A percentile compares a stretch with the other conserved stretches of the same genome.
phyloP scores from a whole-genome alignment of 1,140 invertebrate genomes.

The Panagrolaimus sp. region DNA sequence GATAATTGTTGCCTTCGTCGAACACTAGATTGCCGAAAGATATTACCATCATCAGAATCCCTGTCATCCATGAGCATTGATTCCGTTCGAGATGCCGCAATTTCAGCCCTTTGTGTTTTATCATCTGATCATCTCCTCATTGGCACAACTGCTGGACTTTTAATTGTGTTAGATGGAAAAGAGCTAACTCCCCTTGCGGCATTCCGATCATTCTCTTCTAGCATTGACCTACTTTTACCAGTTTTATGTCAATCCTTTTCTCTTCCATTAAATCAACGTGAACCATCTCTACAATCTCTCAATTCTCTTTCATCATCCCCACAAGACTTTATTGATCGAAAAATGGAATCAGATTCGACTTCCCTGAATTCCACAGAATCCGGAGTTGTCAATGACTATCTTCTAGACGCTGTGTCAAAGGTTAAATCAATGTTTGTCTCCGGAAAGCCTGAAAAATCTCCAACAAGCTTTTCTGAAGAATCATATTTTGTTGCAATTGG shows the following conservation, averaged over 20 bases:
- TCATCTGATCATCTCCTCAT: constrained; percentile 32
- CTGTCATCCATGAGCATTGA: constrained; percentile 33
- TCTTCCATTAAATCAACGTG: background rate
- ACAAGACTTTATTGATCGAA: background rate
- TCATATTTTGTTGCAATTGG: constrained; percentile 5
- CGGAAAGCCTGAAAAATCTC: background rate
- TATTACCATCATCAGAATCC: constrained; percentile 27
- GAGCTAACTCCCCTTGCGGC: constrained; percentile 15
- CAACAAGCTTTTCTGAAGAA: background rate
- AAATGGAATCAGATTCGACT: too few species aligned
- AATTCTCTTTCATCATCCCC: background rate
- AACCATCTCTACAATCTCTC: background rate
- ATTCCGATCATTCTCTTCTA: background rate
- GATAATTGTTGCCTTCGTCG: constrained; percentile 17
- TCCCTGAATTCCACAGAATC: background rate
- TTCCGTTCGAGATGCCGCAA: background rate
- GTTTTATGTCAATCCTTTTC: constrained; percentile 6
- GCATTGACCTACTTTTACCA: background rate
- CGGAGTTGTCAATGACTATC: constrained; percentile 1
- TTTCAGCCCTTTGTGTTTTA: background rate
- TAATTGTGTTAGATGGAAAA: constrained; percentile 28
- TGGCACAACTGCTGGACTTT: constrained; percentile 31
- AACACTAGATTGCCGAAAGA: constrained; percentile 36
- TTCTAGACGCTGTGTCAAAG: background rate
- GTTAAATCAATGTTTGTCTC: constrained; percentile 1